These are phyloP conservation scores for Cricetomys ansorgei DNA, from an alignment of 2,113 vertebrate species.

Conservation along the genomic window DNA sequence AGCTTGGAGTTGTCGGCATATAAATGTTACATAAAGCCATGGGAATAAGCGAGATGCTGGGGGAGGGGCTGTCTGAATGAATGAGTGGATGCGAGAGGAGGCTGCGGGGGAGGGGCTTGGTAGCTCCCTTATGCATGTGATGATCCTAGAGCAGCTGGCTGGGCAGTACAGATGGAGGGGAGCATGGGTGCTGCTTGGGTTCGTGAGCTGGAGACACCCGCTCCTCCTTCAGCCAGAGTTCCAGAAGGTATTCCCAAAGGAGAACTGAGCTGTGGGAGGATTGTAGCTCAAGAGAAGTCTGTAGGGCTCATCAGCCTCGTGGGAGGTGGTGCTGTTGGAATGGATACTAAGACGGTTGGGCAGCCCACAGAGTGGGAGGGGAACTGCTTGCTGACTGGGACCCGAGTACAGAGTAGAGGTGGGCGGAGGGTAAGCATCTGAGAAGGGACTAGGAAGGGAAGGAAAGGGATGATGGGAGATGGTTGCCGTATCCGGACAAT, in stretches of 20 bases:
- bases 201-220: not conserved
- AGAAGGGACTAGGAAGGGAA: not conserved
- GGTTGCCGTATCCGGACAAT: not conserved
- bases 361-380: not conserved
- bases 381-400: not conserved
- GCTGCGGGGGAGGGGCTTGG: not conserved
- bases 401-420: no score
- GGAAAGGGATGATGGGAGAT: not conserved
- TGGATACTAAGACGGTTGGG: not conserved
- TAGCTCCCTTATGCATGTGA: accelerated
- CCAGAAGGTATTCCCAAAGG: not conserved
- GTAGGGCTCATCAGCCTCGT: not conserved
- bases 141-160: not conserved
- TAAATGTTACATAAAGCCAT: conserved; percentile 37
- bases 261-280: not conserved
- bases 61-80: not conserved
- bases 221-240: not conserved
- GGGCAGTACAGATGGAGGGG: accelerated
- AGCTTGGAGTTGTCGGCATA: not conserved
- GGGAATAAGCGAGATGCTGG: not conserved
- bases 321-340: not conserved
- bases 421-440: not conserved
- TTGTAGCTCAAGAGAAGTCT: not conserved
- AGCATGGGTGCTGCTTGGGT: not conserved
- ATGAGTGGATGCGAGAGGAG: not conserved